Conservation (phyloP, 2,888 invertebrate species). For the Harpalus rufipes region DNA sequence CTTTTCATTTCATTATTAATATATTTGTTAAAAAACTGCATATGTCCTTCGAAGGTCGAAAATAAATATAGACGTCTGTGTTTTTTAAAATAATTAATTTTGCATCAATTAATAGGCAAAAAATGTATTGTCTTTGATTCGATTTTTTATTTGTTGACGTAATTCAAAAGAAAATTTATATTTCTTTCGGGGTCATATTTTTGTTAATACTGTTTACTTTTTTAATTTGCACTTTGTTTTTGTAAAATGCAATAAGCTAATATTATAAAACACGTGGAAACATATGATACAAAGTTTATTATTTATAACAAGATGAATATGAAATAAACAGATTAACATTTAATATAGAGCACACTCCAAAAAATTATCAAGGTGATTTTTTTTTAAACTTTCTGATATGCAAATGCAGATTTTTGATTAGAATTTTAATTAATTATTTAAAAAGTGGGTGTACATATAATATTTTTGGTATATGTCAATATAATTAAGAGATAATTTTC, state of each 20-base stretch:
- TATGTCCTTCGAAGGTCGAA: conserved; percentile 54
- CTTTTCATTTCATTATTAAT: neutral
- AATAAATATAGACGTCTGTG: conserved; percentile 34
- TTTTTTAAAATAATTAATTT: conserved; percentile 32
- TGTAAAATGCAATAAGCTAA: too few species aligned
- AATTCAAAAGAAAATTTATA: conserved; percentile 43
- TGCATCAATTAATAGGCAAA: conserved; percentile 44
- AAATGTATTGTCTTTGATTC: conserved; percentile 12
- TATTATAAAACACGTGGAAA: too few species aligned
- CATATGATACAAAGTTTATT: too few species aligned
- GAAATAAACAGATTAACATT: too few species aligned
- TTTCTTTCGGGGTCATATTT: conserved; percentile 49
- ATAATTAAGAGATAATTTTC: too few species aligned
- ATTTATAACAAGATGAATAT: too few species aligned
- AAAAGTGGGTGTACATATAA: conserved; percentile 2
- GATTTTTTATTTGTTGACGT: conserved; percentile 54
- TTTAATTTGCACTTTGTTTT: neutral
- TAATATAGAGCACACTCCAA: conserved; percentile 51
- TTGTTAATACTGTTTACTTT: conserved; percentile 4
- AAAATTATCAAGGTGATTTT: conserved; percentile 53
- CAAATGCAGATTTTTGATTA: conserved; percentile 27
- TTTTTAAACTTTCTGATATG: conserved; percentile 43
- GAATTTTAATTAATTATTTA: conserved; percentile 13
- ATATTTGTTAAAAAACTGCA: conserved; percentile 14
- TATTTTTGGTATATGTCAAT: too few species aligned